Conservation (phyloP, 1,140 invertebrate genomes). For the Drosophila subobscura region DNA sequence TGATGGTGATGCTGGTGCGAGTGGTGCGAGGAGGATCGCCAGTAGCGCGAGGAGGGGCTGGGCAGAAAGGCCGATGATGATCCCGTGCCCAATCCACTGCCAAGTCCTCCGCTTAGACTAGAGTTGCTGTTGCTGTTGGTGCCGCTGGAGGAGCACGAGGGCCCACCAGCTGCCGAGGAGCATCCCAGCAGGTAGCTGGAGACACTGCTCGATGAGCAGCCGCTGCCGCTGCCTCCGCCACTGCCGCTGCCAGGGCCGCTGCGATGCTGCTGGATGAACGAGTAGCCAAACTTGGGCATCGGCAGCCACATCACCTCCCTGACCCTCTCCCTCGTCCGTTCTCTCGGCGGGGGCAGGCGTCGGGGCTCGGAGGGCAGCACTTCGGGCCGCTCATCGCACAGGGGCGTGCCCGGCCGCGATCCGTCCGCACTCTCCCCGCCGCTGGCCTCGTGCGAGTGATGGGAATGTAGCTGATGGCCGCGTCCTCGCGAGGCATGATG, state of each 20-base stretch:
- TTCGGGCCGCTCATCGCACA: slow-evolving; percentile 92
- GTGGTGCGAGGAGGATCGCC: slow-evolving; percentile 75
- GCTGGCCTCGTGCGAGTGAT: slow-evolving; percentile 83
- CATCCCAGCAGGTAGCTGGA: slow-evolving; percentile 39
- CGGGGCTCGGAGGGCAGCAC: slow-evolving; percentile 89
- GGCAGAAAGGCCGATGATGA: slow-evolving; percentile 61
- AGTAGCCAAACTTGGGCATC: slow-evolving; percentile 93
- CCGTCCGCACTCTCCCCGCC: slow-evolving; percentile 84
- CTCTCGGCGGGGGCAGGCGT: slow-evolving; percentile 87
- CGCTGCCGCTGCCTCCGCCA: slow-evolving; percentile 22
- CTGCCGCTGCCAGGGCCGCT: background rate
- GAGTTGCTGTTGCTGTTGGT: slow-evolving; percentile 65
- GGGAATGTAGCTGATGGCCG: slow-evolving; percentile 83
- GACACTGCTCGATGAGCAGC: too few relatives aligned
- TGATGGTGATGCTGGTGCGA: slow-evolving; percentile 73
- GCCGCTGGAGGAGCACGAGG: slow-evolving; percentile 5
- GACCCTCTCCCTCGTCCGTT: slow-evolving; percentile 86
- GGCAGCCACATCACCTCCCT: slow-evolving; percentile 91
- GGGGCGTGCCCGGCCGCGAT: slow-evolving; percentile 91
- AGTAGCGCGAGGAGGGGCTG: slow-evolving; percentile 73
- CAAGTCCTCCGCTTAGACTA: slow-evolving; percentile 69
- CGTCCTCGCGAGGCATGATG: slow-evolving; percentile 77
- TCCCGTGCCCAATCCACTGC: slow-evolving; percentile 38
- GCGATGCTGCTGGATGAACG: slow-evolving; percentile 84
- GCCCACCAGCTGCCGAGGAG: slow-evolving; percentile 25